Evolutionary conservation across 1,140 invertebrate species (phyloP).

Genomic region (Bombus terrestris): DNA sequence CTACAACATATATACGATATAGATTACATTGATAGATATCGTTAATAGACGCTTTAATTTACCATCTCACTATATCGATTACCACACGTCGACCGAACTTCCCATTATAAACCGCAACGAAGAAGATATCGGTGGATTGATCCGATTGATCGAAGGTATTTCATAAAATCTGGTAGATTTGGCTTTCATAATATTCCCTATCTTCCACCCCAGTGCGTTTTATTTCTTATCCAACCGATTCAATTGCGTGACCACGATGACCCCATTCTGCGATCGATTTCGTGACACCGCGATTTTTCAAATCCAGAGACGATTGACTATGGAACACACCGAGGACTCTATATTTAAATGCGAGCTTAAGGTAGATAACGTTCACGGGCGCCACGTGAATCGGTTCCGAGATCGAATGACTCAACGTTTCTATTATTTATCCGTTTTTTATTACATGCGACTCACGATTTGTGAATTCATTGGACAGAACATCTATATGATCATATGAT

Average conservation of each 20-base stretch:
- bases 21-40: too few relatives aligned
- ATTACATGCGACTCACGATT: not conserved
- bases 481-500: too few relatives aligned
- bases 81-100: not conserved
- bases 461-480: not conserved
- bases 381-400: constrained; percentile 4
- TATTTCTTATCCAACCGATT: constrained; percentile 45
- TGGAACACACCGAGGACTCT: constrained; percentile 29
- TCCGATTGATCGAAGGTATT: not conserved
- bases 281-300: constrained; percentile 62
- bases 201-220: not conserved
- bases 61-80: not conserved
- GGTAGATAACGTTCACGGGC: constrained; percentile 11
- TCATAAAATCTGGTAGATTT: constrained; percentile 33
- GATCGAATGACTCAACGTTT: constrained; percentile 1
- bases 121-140: not conserved
- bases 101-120: too few relatives aligned
- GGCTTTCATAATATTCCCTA: constrained; percentile 37
- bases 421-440: not conserved
- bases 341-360: constrained; percentile 45
- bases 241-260: constrained; percentile 45
- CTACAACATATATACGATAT: too few relatives aligned
- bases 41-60: not conserved
- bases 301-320: constrained; percentile 53
- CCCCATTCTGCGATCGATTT: constrained; percentile 60